These are phyloP conservation scores for Phenganax subtilis DNA, from an alignment of 92 coral and sea anemone genomes.

Conservation along the genomic window DNA sequence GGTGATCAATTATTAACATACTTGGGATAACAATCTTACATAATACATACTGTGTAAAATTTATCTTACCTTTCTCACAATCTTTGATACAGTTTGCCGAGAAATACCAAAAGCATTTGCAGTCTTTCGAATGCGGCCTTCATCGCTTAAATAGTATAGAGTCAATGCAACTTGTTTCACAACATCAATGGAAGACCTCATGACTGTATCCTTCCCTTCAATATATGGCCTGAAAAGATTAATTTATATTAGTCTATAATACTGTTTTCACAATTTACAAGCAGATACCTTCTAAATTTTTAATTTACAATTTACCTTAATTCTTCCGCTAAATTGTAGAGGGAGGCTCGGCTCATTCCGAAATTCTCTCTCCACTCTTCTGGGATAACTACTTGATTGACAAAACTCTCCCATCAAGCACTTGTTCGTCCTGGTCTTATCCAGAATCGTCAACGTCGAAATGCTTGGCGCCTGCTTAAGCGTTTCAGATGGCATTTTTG, in stretches of 20 bases:
- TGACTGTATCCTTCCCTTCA: constrained; percentile 35
- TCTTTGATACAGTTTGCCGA: constrained; percentile 29
- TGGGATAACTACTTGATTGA: neutral
- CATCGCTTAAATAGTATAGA: constrained; percentile 25
- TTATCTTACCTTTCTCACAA: constrained; percentile 21
- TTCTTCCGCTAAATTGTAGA: neutral
- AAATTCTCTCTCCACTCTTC: constrained; percentile 34
- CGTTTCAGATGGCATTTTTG: constrained; percentile 8
- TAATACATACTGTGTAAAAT: neutral
- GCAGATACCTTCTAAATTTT: neutral
- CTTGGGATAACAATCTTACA: constrained; percentile 9
- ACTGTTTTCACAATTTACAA: constrained; percentile 4
- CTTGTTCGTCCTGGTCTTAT: constrained; percentile 31
- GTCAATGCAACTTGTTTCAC: constrained; percentile 37
- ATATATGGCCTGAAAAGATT: constrained; percentile 38
- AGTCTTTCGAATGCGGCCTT: constrained; percentile 23
- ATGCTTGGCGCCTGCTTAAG: constrained; percentile 3
- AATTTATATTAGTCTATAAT: constrained; percentile 2
- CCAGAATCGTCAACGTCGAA: constrained; percentile 5
- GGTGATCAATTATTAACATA: constrained; percentile 1
- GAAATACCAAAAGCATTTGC: constrained; percentile 29
- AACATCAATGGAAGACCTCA: constrained; percentile 41
- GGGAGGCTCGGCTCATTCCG: constrained; percentile 27
- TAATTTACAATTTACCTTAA: neutral
- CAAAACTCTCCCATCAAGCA: constrained; percentile 34